These are phyloP conservation scores for Lepetodrilus schrolli DNA, from an alignment of 2,888 invertebrate genomes.

Conservation along the genomic window DNA sequence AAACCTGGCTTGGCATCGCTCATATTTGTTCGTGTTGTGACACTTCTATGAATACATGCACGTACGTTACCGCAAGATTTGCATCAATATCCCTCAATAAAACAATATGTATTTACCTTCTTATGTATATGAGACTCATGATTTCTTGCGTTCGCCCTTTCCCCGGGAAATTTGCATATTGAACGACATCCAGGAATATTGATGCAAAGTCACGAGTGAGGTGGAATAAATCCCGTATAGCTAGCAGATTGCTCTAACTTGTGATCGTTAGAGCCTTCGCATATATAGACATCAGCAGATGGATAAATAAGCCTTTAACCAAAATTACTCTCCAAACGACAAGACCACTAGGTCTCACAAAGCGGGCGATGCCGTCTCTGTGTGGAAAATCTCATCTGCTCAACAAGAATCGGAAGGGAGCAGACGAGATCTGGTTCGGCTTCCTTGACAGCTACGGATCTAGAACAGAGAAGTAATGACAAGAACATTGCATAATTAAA, in stretches of 20 bases:
- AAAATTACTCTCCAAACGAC: not conserved
- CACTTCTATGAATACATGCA: no score
- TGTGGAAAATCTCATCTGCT: not conserved
- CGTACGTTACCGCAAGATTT: no score
- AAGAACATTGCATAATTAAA: slow-evolving; percentile 1
- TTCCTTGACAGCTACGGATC: slow-evolving; percentile 5
- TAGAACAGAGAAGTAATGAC: not conserved
- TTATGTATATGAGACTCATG: not conserved
- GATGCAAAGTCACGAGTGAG: not conserved
- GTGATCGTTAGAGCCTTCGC: slow-evolving; percentile 4
- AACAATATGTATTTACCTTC: slow-evolving; percentile 27
- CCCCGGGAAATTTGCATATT: not conserved
- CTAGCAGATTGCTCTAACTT: not conserved
- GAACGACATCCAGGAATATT: not conserved
- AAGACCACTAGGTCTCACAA: not conserved
- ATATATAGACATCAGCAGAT: slow-evolving; percentile 22
- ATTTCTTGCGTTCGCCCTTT: not conserved
- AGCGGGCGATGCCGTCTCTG: not conserved
- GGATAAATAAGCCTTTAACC: slow-evolving; percentile 8
- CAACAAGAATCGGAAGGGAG: not conserved
- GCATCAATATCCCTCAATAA: no score
- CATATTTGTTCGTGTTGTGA: no score
- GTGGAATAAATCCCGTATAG: not conserved
- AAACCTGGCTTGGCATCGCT: no score
- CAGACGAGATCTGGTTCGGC: slow-evolving; percentile 14